Conservation (phyloP, 64 coral and sea anemone genomes). For the Orbicella faveolata region DNA sequence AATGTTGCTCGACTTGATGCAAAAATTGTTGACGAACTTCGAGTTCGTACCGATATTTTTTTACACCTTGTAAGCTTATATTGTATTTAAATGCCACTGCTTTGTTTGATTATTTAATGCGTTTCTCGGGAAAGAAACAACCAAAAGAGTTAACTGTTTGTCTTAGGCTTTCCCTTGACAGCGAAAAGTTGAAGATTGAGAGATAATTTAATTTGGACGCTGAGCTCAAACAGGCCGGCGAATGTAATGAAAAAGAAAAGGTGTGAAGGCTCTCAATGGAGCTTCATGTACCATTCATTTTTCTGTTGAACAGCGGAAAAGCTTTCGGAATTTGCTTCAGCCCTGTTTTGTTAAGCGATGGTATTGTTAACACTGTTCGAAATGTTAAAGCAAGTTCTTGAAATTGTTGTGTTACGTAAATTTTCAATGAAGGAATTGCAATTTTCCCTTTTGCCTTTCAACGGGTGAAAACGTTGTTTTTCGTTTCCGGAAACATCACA, state of each 20-base stretch:
- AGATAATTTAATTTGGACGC: slow-evolving; percentile 35
- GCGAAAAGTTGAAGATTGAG: neutral
- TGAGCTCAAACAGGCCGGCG: slow-evolving; percentile 19
- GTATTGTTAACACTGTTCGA: neutral
- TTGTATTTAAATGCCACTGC: neutral
- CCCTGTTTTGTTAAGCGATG: neutral
- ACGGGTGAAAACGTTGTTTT: neutral
- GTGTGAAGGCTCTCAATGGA: slow-evolving; percentile 17
- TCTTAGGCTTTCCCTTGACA: neutral
- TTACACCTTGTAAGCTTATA: slow-evolving; percentile 9
- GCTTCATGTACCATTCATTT: neutral
- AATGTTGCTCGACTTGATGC: neutral
- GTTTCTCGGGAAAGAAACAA: slow-evolving; percentile 17
- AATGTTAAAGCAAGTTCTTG: neutral
- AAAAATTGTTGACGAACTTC: neutral
- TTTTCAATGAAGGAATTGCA: neutral
- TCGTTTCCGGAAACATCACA: neutral
- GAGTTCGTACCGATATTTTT: neutral
- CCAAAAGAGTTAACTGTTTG: neutral
- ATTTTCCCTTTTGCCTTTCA: neutral
- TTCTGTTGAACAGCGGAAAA: slow-evolving; percentile 18
- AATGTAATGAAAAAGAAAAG: neutral
- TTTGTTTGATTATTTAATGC: slow-evolving; percentile 19
- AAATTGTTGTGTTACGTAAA: slow-evolving; percentile 4
- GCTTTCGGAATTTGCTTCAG: neutral